Percentiles rank a stretch among this genome's conserved stretches.
Conservation (phyloP, 2,888 invertebrate species). For the Eristalinus aeneus region DNA sequence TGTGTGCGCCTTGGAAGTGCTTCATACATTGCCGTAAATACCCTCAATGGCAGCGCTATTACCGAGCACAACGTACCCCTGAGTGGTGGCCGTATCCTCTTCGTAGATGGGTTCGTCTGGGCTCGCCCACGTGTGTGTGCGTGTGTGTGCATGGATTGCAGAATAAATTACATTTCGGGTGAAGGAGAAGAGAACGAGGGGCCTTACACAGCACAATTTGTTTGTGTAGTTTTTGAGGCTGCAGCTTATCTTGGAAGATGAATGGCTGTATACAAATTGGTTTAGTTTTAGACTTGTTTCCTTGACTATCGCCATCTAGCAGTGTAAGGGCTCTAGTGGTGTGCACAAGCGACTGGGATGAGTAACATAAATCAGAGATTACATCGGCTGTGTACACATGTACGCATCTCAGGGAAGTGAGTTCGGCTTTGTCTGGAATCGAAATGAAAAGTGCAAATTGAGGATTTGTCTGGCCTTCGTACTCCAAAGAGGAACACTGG, state of each 20-base stretch:
- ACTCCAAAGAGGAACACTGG: not conserved
- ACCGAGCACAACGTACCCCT: not conserved
- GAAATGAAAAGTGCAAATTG: constrained; percentile 50
- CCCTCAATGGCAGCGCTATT: not conserved
- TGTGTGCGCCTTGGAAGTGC: not conserved
- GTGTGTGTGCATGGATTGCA: constrained; percentile 14
- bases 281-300: constrained; percentile 37
- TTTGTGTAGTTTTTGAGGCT: constrained; percentile 53
- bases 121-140: not conserved
- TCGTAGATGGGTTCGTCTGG: not conserved
- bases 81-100: not conserved
- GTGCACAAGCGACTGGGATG: not conserved
- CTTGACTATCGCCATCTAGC: not conserved
- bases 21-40: not conserved
- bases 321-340: not conserved
- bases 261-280: constrained; percentile 51
- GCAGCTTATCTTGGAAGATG: constrained; percentile 51
- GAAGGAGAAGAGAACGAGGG: not conserved
- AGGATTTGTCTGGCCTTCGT: constrained; percentile 33
- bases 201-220: constrained; percentile 5
- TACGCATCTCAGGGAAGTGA: not conserved
- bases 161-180: constrained; percentile 18
- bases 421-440: constrained; percentile 10
- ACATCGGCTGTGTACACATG: constrained; percentile 20
- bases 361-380: constrained; percentile 42